A percentile compares a stretch with the other conserved stretches of the same genome.
Evolutionary conservation across 2,113 vertebrate species (phyloP).

Genomic region (Neodontobutis hainanensis): DNA sequence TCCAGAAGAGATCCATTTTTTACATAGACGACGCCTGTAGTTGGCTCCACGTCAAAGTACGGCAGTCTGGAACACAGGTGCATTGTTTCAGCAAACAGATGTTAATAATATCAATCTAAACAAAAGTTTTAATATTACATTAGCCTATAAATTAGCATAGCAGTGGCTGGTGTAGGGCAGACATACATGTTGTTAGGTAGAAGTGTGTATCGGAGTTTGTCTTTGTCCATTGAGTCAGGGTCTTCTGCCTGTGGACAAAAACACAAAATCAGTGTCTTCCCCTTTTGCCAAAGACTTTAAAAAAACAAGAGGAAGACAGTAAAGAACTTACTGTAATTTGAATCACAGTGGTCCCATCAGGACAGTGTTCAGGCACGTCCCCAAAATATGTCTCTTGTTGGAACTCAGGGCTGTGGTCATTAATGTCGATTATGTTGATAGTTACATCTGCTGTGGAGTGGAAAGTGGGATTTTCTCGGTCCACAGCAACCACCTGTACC

Average conservation of each 20-base stretch:
- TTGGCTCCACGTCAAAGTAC: constrained; percentile 76
- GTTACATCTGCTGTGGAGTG: constrained; percentile 80
- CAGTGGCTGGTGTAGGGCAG: neutral
- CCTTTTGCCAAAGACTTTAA: neutral
- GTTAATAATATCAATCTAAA: neutral
- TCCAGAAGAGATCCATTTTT: constrained; percentile 75
- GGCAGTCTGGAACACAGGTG: constrained; percentile 66
- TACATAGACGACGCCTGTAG: constrained; percentile 78
- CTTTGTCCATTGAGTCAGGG: constrained; percentile 80
- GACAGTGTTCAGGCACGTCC: constrained; percentile 78
- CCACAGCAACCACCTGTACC: constrained; percentile 85
- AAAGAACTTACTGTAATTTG: constrained; percentile 79
- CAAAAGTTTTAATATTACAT: neutral
- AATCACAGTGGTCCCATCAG: constrained; percentile 55
- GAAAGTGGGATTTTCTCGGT: constrained; percentile 35
- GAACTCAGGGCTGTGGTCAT: constrained; percentile 89
- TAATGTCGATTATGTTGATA: constrained; percentile 83
- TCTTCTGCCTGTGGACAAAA: constrained; percentile 82
- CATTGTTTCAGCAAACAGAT: neutral
- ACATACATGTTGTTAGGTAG: constrained; percentile 86
- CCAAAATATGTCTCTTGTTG: constrained; percentile 71
- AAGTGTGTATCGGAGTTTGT: constrained; percentile 84
- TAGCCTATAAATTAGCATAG: too few species aligned
- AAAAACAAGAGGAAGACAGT: too few species aligned
- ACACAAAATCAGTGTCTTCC: neutral